phyloP scores from a whole-genome alignment of 1,140 invertebrate genomes.

The Pentalonia nigronervosa region DNA sequence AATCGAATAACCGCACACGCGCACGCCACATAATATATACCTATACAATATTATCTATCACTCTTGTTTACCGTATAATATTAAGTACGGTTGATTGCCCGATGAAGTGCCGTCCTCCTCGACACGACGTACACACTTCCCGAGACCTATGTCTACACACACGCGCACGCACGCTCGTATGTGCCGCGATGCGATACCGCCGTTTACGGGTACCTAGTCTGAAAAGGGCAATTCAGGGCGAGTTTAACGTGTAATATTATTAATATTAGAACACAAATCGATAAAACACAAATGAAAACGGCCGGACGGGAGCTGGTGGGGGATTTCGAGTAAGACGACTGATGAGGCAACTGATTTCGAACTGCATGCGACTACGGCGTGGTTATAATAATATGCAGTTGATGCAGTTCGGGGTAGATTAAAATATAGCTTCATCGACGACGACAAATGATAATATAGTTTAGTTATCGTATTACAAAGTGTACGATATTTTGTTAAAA shows the following conservation, averaged over 20 bases:
- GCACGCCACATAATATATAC: too few relatives aligned
- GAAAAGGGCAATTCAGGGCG: neutral
- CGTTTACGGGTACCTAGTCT: neutral
- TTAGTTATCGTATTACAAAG: too few relatives aligned
- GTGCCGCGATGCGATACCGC: neutral
- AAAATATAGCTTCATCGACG: neutral
- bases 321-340: neutral
- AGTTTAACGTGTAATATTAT: neutral
- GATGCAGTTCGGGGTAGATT: neutral
- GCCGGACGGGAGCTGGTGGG: too few relatives aligned
- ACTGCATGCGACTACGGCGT: neutral
- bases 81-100: neutral
- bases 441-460: too few relatives aligned
- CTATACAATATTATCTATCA: neutral
- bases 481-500: too few relatives aligned
- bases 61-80: neutral
- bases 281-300: neutral
- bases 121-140: neutral
- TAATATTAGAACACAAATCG: neutral
- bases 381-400: too few relatives aligned
- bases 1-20: neutral
- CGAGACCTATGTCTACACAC: neutral
- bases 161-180: too few relatives aligned
- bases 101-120: neutral
- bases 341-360: neutral